A percentile compares a stretch with the other conserved stretches of the same genome.
These are phyloP conservation scores for Oryzaephilus surinamensis DNA, from an alignment of 1,140 invertebrate genomes.

Conservation along the genomic window DNA sequence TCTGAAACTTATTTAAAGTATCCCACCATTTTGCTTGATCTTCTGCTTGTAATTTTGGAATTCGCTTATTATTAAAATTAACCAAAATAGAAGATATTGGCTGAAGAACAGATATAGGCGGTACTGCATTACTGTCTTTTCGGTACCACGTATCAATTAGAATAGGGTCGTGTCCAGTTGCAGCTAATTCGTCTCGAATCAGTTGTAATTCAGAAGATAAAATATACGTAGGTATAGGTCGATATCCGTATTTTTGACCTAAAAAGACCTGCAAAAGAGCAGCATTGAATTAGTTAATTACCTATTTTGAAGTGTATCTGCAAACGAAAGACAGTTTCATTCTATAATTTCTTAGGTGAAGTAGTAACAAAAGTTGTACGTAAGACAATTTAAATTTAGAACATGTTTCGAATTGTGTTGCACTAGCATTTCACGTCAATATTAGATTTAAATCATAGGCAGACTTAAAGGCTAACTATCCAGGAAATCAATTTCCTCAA, in stretches of 20 bases:
- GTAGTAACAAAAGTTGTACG: too few relatives aligned
- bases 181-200: slow-evolving; percentile 71
- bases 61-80: slow-evolving; percentile 97
- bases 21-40: slow-evolving; percentile 97
- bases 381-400: too few relatives aligned
- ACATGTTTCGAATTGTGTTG: too few relatives aligned
- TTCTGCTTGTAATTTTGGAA: slow-evolving; percentile 90
- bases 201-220: slow-evolving; percentile 82
- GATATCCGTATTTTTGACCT: slow-evolving; percentile 96
- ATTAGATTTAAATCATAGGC: too few relatives aligned
- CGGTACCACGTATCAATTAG: slow-evolving; percentile 92
- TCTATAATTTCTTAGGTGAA: too few relatives aligned
- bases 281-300: too few relatives aligned
- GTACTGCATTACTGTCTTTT: slow-evolving; percentile 91
- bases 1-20: slow-evolving; percentile 89
- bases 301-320: background rate
- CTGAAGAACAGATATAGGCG: slow-evolving; percentile 84
- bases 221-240: slow-evolving; percentile 93
- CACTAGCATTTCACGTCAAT: too few relatives aligned
- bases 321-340: too few relatives aligned
- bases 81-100: slow-evolving; percentile 94
- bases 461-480: too few relatives aligned
- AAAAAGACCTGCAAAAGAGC: slow-evolving; percentile 90
- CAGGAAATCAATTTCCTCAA: too few relatives aligned
- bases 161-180: slow-evolving; percentile 67